Evolutionary conservation across 2,797 vertebrate genomes (phyloP).

Genomic region (Apogon talboti): DNA sequence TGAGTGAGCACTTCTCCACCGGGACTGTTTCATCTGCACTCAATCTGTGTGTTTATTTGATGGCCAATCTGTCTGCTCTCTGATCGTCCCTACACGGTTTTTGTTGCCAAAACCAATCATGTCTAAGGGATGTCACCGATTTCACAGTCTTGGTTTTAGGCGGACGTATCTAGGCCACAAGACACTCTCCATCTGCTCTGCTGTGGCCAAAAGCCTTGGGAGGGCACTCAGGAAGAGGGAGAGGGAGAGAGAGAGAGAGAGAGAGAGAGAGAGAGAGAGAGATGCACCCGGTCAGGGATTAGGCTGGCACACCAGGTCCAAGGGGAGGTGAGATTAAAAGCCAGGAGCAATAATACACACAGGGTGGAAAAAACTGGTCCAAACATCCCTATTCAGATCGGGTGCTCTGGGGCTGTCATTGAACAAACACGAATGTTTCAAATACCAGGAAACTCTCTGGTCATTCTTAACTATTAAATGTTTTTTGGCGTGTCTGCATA

Average conservation of each 20-base stretch:
- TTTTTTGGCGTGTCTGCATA: neutral
- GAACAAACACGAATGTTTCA: slow-evolving; percentile 2
- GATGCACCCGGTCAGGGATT: slow-evolving; percentile 67
- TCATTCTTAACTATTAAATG: neutral
- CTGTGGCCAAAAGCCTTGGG: slow-evolving; percentile 65
- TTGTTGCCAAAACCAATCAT: slow-evolving; percentile 61
- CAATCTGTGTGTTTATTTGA: slow-evolving; percentile 36
- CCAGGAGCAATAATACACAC: slow-evolving; percentile 51
- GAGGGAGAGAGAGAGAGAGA: slow-evolving; percentile 24
- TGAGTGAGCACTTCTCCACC: slow-evolving; percentile 5
- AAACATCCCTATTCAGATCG: slow-evolving; percentile 5
- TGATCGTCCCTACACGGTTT: slow-evolving; percentile 29
- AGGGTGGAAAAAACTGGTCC: slow-evolving; percentile 27
- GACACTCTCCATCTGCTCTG: slow-evolving; percentile 74
- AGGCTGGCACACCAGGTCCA: slow-evolving; percentile 67
- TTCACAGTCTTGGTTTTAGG: slow-evolving; percentile 62
- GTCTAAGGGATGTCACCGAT: slow-evolving; percentile 59
- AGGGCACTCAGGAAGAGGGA: slow-evolving; percentile 48
- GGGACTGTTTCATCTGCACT: slow-evolving; percentile 36
- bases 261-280: slow-evolving; percentile 35
- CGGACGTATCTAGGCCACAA: slow-evolving; percentile 70
- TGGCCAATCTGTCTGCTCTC: slow-evolving; percentile 30
- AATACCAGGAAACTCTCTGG: neutral
- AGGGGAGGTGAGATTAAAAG: slow-evolving; percentile 76
- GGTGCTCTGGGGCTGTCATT: neutral